Conservation (phyloP, 2,113 vertebrate genomes). For the Progne subis region DNA sequence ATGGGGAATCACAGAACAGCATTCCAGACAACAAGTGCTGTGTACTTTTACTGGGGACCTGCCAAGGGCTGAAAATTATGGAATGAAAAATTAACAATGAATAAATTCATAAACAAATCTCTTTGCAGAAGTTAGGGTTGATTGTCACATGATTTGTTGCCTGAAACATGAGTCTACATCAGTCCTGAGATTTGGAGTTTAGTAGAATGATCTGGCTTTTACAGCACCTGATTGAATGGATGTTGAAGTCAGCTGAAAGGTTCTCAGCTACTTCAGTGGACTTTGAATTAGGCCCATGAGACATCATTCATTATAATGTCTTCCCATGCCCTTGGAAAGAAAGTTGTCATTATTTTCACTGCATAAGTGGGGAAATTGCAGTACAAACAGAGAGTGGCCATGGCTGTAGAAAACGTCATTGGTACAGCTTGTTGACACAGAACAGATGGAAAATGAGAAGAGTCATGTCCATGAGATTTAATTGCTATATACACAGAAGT, state of each 20-base stretch:
- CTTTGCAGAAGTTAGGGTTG: neutral
- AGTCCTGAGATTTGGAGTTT: neutral
- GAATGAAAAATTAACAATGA: neutral
- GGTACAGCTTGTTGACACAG: neutral
- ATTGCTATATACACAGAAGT: neutral
- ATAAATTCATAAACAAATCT: constrained; percentile 24
- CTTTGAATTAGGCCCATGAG: neutral
- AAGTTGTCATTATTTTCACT: neutral
- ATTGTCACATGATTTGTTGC: neutral
- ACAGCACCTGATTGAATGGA: neutral
- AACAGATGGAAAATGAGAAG: constrained; percentile 8
- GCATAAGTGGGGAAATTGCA: neutral
- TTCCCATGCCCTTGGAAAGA: neutral
- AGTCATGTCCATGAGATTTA: neutral
- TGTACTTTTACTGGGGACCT: neutral
- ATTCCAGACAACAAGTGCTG: neutral
- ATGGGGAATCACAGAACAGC: neutral
- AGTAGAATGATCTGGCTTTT: neutral
- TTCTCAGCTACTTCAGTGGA: neutral
- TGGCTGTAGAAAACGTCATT: neutral
- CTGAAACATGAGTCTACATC: neutral
- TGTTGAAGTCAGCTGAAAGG: neutral
- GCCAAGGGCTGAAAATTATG: neutral
- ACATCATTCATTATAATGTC: neutral
- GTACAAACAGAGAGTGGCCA: neutral